Evolutionary conservation across 1,140 invertebrate species (phyloP), one percentile per base, ranked within the genome.

Genomic region (Neoseiulus cucumeris): DNA sequence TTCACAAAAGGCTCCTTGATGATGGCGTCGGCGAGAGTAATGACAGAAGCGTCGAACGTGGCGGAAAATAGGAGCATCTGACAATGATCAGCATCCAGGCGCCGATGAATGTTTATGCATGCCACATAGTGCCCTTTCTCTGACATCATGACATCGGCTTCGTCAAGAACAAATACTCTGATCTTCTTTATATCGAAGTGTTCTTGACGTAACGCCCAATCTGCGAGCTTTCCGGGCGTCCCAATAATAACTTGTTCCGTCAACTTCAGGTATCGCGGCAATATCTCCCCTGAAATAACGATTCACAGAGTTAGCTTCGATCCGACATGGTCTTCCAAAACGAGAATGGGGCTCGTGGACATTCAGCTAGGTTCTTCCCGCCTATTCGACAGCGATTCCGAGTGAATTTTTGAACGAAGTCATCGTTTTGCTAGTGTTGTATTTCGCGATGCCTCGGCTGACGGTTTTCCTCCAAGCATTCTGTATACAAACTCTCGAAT

Each of bases 51-150:
- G 68, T 91, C 87, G 75, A 98, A 99, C 0, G 96, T 99, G 1
- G 96, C 96, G 30, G 92, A 97, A 72, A 99, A 99, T 68, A 99
- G 86, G 84, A 99, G 86, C 84, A 96, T 94, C 76, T 99, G 96
- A 77, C 92, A 96, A 14, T 80, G 80, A 65, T 80, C 74, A 39
- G 82, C 80, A 66, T 42, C 20, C 42, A 91, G 66, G 28, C 80
- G 87, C 84, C 90, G 93, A 73, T 94, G 88, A 72, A 97, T 91
- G 66, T 89, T 80, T 69, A 96, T 90, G 71, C 90, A 95, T 73
- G 94, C 90, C 77, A 97, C 92, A 75, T 95, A 89, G 78, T 97
- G 92, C 1, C 94, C 94, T 79, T 98, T 92, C 22, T 89, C 89
- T 22, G 87, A 89, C 71, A 99, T 96, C 94, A 99, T 98, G 0